Evolutionary conservation across 2,797 vertebrate species (phyloP).

Genomic region (Mallotus villosus): DNA sequence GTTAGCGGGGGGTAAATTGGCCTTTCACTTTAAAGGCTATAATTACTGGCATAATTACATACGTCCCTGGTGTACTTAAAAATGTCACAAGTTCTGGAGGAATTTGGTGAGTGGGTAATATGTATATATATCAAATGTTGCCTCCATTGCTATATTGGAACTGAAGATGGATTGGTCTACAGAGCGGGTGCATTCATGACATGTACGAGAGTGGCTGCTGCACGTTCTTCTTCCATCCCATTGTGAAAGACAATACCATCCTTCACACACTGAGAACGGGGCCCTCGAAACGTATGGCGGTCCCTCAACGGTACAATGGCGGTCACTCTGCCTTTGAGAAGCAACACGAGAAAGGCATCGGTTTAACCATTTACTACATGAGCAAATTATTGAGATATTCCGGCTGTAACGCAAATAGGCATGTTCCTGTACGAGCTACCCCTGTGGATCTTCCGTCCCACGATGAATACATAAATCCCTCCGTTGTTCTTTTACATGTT

Average conservation of each 20-base stretch:
- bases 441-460: not conserved
- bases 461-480: not conserved
- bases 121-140: slow-evolving; percentile 33
- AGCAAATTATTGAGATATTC: not conserved
- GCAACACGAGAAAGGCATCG: not conserved
- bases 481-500: too few relatives aligned
- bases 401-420: too few relatives aligned
- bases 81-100: slow-evolving; percentile 20
- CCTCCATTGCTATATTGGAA: slow-evolving; percentile 15
- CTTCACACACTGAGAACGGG: slow-evolving; percentile 52
- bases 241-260: slow-evolving; percentile 68
- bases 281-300: slow-evolving; percentile 49
- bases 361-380: not conserved
- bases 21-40: slow-evolving; percentile 41
- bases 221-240: slow-evolving; percentile 35
- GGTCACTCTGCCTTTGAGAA: not conserved
- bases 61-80: slow-evolving; percentile 24
- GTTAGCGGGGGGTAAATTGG: slow-evolving; percentile 25
- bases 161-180: slow-evolving; percentile 18
- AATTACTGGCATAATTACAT: slow-evolving; percentile 47
- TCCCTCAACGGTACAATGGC: not conserved
- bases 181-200: slow-evolving; percentile 54
- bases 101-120: slow-evolving; percentile 21
- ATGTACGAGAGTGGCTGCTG: slow-evolving; percentile 54
- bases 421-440: too few relatives aligned